Evolutionary conservation across 1,140 invertebrate genomes (phyloP).

Genomic region (Propsilocerus akamusi): DNA sequence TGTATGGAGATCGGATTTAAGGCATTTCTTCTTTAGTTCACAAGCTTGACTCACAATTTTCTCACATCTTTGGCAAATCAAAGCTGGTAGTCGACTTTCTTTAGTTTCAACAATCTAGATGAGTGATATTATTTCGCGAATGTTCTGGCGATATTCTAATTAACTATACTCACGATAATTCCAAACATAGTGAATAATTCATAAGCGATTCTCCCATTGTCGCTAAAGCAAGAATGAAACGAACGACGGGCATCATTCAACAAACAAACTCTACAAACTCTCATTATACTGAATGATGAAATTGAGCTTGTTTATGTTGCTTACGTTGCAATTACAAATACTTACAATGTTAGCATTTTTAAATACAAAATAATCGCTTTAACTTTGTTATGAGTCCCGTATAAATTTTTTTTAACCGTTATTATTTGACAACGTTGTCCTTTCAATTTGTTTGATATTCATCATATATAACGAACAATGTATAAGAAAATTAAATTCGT

Average conservation of each 20-base stretch:
- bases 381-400: no score
- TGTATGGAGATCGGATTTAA: neutral
- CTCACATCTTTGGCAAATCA: neutral
- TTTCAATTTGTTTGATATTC: no score
- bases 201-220: neutral
- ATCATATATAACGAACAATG: no score
- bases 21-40: neutral
- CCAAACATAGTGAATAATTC: neutral
- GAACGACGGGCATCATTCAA: neutral
- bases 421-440: no score
- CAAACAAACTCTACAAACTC: neutral
- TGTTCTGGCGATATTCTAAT: neutral
- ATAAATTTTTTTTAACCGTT: no score
- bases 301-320: no score
- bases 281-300: no score
- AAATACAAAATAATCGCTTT: no score
- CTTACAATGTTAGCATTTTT: no score
- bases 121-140: neutral
- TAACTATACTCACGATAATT: neutral
- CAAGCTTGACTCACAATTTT: neutral
- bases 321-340: no score
- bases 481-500: no score
- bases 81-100: neutral
- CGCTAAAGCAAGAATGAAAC: neutral
- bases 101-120: neutral